A percentile compares a stretch with the other conserved stretches of the same genome.
phyloP scores from a whole-genome alignment of 2,888 invertebrate species.

The Polydrusus tereticollis region DNA sequence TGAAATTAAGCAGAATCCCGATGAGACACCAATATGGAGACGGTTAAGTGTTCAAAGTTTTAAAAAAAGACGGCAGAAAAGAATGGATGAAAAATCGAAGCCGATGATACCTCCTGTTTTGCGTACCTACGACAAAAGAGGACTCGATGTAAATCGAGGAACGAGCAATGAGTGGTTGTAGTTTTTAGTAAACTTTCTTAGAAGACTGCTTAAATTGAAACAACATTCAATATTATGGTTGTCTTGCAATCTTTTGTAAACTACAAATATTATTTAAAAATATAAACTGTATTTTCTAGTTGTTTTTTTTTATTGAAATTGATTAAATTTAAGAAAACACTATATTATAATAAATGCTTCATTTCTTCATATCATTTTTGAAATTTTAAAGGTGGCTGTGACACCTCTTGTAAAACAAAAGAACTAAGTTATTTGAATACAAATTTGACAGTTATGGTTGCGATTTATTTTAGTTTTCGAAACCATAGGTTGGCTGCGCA shows the following conservation, averaged over 20 bases:
- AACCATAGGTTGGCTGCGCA: too few species aligned
- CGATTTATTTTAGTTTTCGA: too few species aligned
- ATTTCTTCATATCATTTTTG: neutral
- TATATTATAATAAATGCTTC: too few species aligned
- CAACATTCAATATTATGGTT: neutral
- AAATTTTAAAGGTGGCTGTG: neutral
- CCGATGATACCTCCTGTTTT: slow-evolving; percentile 59
- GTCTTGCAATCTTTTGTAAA: neutral
- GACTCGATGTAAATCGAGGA: neutral
- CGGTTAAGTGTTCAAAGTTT: slow-evolving; percentile 57
- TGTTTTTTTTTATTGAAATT: too few species aligned
- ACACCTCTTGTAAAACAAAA: neutral
- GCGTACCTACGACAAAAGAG: slow-evolving; percentile 57
- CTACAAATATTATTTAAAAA: neutral
- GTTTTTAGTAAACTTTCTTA: neutral
- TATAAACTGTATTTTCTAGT: too few species aligned
- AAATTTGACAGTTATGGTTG: neutral
- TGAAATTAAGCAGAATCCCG: slow-evolving; percentile 13
- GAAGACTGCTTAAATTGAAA: neutral
- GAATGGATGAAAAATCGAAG: slow-evolving; percentile 54
- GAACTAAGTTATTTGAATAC: neutral
- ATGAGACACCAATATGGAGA: slow-evolving; percentile 53
- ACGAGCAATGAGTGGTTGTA: slow-evolving; percentile 21
- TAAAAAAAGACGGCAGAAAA: slow-evolving; percentile 53
- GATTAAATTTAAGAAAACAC: too few species aligned